These are phyloP conservation scores for Agonopterix alstromeriana DNA, from an alignment of 2,888 invertebrate genomes.

Conservation along the genomic window DNA sequence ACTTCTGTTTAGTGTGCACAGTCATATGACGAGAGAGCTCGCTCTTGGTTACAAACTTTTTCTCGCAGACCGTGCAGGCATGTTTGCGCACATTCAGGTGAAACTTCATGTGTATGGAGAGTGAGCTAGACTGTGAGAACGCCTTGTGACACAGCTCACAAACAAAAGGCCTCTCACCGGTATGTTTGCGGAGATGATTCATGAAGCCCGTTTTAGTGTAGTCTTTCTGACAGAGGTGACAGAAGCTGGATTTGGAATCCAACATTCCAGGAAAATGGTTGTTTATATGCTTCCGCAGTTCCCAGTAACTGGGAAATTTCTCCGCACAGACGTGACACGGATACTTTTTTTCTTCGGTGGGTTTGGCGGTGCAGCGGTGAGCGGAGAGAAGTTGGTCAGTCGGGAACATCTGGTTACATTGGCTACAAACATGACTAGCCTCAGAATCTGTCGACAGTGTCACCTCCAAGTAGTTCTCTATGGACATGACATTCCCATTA, in stretches of 20 bases:
- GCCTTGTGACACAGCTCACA: conserved; percentile 73
- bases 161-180: conserved; percentile 71
- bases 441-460: conserved; percentile 71
- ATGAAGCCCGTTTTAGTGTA: conserved; percentile 74
- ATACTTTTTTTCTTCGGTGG: conserved; percentile 67
- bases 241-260: conserved; percentile 72
- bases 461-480: conserved; percentile 72
- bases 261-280: conserved; percentile 72
- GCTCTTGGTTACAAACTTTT: conserved; percentile 74
- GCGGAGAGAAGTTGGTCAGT: conserved; percentile 59
- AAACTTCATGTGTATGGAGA: conserved; percentile 74
- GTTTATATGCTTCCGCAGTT: conserved; percentile 69
- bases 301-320: conserved; percentile 72
- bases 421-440: conserved; percentile 69
- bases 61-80: conserved; percentile 72
- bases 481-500: conserved; percentile 70
- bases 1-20: conserved; percentile 72
- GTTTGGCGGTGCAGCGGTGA: conserved; percentile 65
- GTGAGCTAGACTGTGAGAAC: conserved; percentile 71
- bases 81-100: conserved; percentile 72
- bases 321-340: conserved; percentile 72
- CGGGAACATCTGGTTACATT: conserved; percentile 70
- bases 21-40: conserved; percentile 75
- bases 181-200: conserved; percentile 72
- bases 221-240: conserved; percentile 73